Base-by-base conservation (phyloP, 2,113 vertebrate genomes). In the Tor tambroides region DNA sequence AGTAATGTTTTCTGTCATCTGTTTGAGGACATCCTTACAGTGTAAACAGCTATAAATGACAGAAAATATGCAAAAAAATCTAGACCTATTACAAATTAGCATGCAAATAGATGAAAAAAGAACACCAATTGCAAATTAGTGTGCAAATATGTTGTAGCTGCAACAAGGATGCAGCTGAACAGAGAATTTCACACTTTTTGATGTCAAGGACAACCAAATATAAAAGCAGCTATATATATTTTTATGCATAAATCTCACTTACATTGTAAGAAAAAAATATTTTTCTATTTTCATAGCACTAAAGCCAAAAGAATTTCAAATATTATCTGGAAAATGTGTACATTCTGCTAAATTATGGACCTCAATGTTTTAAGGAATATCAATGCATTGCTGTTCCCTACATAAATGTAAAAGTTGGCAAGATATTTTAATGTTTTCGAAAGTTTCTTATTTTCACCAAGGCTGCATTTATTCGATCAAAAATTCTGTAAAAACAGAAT, bases 401-500 rank as follows among this genome's bases (percentile, higher is more conserved):
- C 14, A 67, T 32, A 32, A 15, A 32, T 1, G n/a, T 19, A 17
- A 7, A 56, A 21, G 51, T 6, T 54, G 51, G 51, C 51, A 19
- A 54, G 17, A 32, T 7, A 1, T 69, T 32, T 17, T 19, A 4
- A 32, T 12, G 0, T 32, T 69, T 69, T 69, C 19, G 6, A 69
- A 69, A 32, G 65, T 32, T 17, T 69, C 2, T 69, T 69, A 35
- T 71, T 32, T 30, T 21, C 17, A 71, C 30, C 17, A 32, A 32
- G 14, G 6, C 14, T 67, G 28, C 28, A 32, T 19, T 71, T 71
- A 35, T 71, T 32, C 35, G 3, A 71, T 69, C 0, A 41, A 35
- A 19, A 72, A 0, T 23, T 23, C 32, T 5, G 88, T 41, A 95
- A 94, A 86, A 87, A 35, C 30, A 19, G 17, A 49, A 49, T 14